Evolutionary conservation across 2,797 vertebrate species (phyloP).

Genomic region (Dallia pectoralis): DNA sequence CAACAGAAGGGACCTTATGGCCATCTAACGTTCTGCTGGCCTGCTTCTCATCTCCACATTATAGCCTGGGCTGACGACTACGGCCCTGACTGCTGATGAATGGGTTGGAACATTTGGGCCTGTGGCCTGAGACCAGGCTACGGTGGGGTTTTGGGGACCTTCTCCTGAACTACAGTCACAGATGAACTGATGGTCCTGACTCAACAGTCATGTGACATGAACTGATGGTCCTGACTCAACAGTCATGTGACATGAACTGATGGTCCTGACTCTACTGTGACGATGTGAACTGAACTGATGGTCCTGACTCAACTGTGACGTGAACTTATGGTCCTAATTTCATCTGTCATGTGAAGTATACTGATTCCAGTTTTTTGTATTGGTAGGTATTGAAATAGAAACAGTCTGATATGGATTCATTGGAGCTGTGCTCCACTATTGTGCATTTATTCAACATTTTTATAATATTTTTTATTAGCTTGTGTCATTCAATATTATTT

Average conservation of each 20-base stretch:
- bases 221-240: background rate
- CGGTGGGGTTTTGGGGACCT: background rate
- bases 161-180: background rate
- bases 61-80: background rate
- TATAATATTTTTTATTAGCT: constrained; percentile 45
- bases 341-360: too few species aligned
- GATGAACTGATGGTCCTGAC: background rate
- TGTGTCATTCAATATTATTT: constrained; percentile 1
- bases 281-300: background rate
- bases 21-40: constrained; percentile 74
- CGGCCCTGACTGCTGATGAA: background rate
- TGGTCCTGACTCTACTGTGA: background rate
- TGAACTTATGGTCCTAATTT: too few species aligned
- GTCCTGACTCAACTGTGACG: background rate
- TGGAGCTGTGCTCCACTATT: constrained; percentile 62
- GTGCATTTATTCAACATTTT: constrained; percentile 4
- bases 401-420: constrained; percentile 31
- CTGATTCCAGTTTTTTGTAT: background rate
- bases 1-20: constrained; percentile 70
- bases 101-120: background rate
- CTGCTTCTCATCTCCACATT: background rate
- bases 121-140: background rate
- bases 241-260: background rate
- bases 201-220: background rate
- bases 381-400: background rate